Evolutionary conservation across 1,140 invertebrate species (phyloP).

Genomic region (Hycleus cichorii): DNA sequence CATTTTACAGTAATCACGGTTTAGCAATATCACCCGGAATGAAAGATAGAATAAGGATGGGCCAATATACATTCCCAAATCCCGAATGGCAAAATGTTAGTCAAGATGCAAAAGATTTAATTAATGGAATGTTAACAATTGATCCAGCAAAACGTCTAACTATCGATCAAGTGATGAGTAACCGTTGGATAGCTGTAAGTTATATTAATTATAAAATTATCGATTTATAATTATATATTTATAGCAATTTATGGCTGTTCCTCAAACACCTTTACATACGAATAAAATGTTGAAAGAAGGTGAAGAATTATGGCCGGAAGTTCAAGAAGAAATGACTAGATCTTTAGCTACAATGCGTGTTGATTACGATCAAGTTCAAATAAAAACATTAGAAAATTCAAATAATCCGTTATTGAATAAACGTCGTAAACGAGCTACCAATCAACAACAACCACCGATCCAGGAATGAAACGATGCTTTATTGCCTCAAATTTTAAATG

Average conservation of each 20-base stretch:
- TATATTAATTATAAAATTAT: not conserved
- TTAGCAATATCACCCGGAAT: conserved; percentile 98
- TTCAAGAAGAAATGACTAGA: conserved; percentile 97
- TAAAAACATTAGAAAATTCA: conserved; percentile 82
- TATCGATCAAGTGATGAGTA: conserved; percentile 85
- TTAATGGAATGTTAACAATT: conserved; percentile 86
- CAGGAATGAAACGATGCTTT: too few relatives aligned
- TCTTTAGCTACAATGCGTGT: conserved; percentile 95
- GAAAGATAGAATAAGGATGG: conserved; percentile 93
- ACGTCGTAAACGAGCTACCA: conserved; percentile 51
- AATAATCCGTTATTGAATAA: conserved; percentile 89
- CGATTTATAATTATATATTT: conserved; percentile 16
- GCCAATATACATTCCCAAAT: conserved; percentile 94
- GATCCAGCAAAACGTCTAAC: conserved; percentile 83
- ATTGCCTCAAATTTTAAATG: too few relatives aligned
- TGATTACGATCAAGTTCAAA: conserved; percentile 85
- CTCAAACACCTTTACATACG: conserved; percentile 88
- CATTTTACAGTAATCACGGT: conserved; percentile 96
- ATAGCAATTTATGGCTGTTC: conserved; percentile 80
- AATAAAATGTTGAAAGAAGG: conserved; percentile 80
- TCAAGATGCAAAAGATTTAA: conserved; percentile 89
- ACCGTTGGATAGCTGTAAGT: conserved; percentile 83
- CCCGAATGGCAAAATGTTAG: conserved; percentile 96
- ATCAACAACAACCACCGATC: not conserved
- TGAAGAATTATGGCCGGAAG: conserved; percentile 89